These are phyloP conservation scores for Lordiphosa andalusiaca DNA, from an alignment of 2,888 invertebrate species.

Conservation along the genomic window DNA sequence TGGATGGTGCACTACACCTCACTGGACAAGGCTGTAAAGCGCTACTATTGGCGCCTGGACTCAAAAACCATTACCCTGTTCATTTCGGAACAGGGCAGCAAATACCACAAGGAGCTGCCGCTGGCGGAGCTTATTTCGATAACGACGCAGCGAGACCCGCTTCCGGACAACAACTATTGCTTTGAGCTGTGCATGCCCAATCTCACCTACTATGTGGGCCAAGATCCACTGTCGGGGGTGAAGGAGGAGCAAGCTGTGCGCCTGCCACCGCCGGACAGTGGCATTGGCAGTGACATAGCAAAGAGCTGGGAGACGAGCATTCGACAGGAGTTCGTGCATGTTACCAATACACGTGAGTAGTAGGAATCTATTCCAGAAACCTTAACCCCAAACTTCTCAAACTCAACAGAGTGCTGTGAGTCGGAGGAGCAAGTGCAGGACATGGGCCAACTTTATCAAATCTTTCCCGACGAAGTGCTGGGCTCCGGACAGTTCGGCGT, in stretches of 20 bases:
- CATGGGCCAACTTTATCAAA: conserved; percentile 98
- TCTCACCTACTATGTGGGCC: conserved; percentile 95
- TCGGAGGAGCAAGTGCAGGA: conserved; percentile 89
- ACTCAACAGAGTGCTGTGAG: conserved; percentile 80
- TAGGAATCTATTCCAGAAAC: not conserved
- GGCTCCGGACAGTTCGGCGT: conserved; percentile 99
- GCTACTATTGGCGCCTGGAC: conserved; percentile 98
- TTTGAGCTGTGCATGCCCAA: conserved; percentile 95
- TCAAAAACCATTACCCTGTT: conserved; percentile 97
- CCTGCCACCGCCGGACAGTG: conserved; percentile 88
- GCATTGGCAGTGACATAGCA: conserved; percentile 93
- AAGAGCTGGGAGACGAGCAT: conserved; percentile 97
- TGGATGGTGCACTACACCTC: conserved; percentile 99
- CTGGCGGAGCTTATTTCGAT: conserved; percentile 94
- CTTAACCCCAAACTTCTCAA: not conserved
- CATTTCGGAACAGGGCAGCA: conserved; percentile 94
- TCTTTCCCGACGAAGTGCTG: conserved; percentile 97
- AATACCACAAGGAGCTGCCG: conserved; percentile 98
- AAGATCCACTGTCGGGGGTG: conserved; percentile 85
- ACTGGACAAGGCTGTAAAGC: conserved; percentile 92
- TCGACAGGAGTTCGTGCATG: conserved; percentile 96
- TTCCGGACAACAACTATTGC: conserved; percentile 90
- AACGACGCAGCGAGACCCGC: conserved; percentile 87
- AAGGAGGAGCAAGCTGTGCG: conserved; percentile 82
- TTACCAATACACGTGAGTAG: conserved; percentile 84